Evolutionary conservation across 2,888 invertebrate species (phyloP).

Genomic region (Thymelicus lineola): DNA sequence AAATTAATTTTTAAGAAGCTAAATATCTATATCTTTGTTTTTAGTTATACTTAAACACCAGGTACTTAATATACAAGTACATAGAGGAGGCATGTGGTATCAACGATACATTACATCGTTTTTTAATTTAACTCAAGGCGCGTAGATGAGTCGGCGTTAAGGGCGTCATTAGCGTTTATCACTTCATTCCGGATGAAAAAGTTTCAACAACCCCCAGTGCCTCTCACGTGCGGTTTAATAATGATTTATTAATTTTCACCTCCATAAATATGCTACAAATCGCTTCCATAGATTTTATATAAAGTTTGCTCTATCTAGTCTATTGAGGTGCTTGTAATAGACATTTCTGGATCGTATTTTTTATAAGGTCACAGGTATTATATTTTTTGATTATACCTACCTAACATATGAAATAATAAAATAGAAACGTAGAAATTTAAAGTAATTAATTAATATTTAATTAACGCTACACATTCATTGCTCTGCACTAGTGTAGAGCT

Average conservation of each 20-base stretch:
- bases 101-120: conserved; percentile 24
- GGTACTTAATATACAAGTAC: not conserved
- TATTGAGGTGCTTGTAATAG: not conserved
- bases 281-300: conserved; percentile 17
- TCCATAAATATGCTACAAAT: conserved; percentile 73
- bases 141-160: conserved; percentile 72
- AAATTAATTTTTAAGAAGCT: too few relatives aligned
- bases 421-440: too few relatives aligned
- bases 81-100: not conserved
- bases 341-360: not conserved
- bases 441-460: too few relatives aligned
- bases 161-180: conserved; percentile 84
- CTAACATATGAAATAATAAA: too few relatives aligned
- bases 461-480: too few relatives aligned
- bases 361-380: too few relatives aligned
- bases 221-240: conserved; percentile 77
- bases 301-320: not conserved
- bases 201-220: conserved; percentile 78
- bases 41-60: too few relatives aligned
- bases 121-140: conserved; percentile 39
- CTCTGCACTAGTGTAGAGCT: too few relatives aligned
- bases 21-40: too few relatives aligned
- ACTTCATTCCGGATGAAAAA: conserved; percentile 85
- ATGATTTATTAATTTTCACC: conserved; percentile 84
- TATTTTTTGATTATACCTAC: too few relatives aligned